Base-by-base conservation (phyloP, 1,140 invertebrate genomes). In the Sarcophaga peregrina region DNA sequence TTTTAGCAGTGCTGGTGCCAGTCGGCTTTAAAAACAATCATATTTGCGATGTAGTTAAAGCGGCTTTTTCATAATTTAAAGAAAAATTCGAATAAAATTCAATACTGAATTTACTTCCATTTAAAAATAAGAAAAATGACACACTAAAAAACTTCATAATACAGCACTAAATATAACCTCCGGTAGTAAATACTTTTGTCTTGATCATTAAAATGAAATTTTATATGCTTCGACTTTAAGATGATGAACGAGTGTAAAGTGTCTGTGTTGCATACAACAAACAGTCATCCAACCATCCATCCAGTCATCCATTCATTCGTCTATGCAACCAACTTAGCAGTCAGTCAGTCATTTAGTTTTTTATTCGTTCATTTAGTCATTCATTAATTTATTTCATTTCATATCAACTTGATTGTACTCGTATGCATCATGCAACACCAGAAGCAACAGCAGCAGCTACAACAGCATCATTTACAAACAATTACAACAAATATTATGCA, bases 401-500 rank as follows among this genome's bases (percentile, higher is more conserved):
- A 58, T 68, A 10, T 68, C 20, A n/a, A 25, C 20, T 25, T 68
- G 15, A 13, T n/a, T n/a, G 15, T 68, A 20, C 9, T 25, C n/a
- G n/a, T 20, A 68, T 20, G 17, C n/a, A 10, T 20, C 9, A 68
- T 68, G 17, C 9, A 20, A 68, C 9, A 68, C 20, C 20, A 68
- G 7, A 20, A n/a, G n/a, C n/a, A 58, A 6, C n/a, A 58, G n/a
- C 15, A n/a, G 15, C 54, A n/a, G n/a, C 13, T 15, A n/a, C 54
- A 58, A 58, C 54, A 58, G 25, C 25, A 37, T 37, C 25, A 37
- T 37, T 37, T 37, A 37, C 25, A 58, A n/a, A 58, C 54, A n/a
- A 58, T 13, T 58, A n/a, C 54, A 58, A 58, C 54, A 58, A 58
- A 76, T 78, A 78, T 78, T 48, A 78, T 78, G 75, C 75, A 78